Evolutionary conservation across 2,888 invertebrate genomes (phyloP), one percentile per base, ranked within the genome.

Genomic region (Conops quadrifasciatus): DNA sequence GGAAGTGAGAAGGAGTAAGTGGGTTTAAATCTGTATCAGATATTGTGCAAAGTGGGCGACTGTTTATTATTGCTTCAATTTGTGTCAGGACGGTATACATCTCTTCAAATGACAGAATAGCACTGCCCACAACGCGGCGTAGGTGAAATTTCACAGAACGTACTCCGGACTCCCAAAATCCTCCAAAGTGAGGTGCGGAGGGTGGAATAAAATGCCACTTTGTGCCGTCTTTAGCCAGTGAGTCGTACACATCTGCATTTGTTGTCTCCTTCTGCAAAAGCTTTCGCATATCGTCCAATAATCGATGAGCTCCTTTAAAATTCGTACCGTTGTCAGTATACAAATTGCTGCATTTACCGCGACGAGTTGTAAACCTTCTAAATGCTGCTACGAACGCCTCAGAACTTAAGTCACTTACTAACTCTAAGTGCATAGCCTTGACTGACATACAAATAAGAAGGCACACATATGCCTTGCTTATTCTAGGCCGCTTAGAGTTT

Each of bases 121-220:
- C 45, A 45, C 45, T 45, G 45, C 45, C 45, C 9, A 45, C 15
- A 45, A 13, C 15, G 45, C 45, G 15, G 1, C 45, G 15, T 9
- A 45, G 45, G 45, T 15, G 45, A 45, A 45, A 1, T 13, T 45
- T 21, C 15, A 5, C 1, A 59, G 1, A 59, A 59, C 60, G 78
- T 75, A 77, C 75, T 70, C 71, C 69, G 1, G 15, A 45, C 45
- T n/a, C n/a, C n/a, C n/a, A n/a, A n/a, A n/a, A n/a, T n/a, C n/a
- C 26, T 19, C 65, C 71, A n/a, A 60, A 68, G 26, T 68, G 9
- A n/a, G n/a, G n/a, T n/a, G n/a, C n/a, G n/a, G n/a, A n/a, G n/a
- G n/a, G n/a, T n/a, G n/a, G n/a, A n/a, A n/a, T n/a, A n/a, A n/a
- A n/a, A n/a, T n/a, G n/a, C n/a, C n/a, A n/a, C n/a, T n/a, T n/a